Evolutionary conservation across 1,140 invertebrate species (phyloP).

Genomic region (Hestina assimilis): DNA sequence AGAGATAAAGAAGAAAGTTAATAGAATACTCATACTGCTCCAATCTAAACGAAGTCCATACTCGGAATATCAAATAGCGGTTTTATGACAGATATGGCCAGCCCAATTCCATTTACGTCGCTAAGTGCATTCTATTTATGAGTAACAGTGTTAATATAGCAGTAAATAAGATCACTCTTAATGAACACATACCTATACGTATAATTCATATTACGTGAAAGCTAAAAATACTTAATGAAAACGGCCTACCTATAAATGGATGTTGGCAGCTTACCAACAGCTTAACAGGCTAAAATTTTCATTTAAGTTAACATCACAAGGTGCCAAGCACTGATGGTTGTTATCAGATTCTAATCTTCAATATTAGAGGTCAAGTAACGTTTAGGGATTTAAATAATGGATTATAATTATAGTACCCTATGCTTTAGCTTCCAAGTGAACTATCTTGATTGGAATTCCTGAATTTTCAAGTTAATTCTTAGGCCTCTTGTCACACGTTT

Average conservation of each 20-base stretch:
- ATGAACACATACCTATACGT: neutral
- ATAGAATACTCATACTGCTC: too few relatives aligned
- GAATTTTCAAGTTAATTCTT: too few relatives aligned
- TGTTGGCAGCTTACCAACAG: conserved; percentile 4
- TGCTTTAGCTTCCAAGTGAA: too few relatives aligned
- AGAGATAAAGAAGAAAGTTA: too few relatives aligned
- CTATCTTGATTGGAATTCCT: too few relatives aligned
- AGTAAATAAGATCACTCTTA: too few relatives aligned
- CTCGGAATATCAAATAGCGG: conserved; percentile 1
- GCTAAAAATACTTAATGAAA: conserved; percentile 2
- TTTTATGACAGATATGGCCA: conserved; percentile 4
- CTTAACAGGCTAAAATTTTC: conserved; percentile 2
- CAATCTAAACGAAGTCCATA: too few relatives aligned
- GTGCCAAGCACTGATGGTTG: neutral
- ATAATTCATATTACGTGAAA: neutral
- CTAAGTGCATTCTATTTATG: conserved; percentile 2
- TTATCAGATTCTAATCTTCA: neutral
- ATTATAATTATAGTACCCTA: too few relatives aligned
- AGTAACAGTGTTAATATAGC: neutral
- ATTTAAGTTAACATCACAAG: neutral
- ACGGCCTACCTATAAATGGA: conserved; percentile 1
- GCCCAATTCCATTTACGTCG: neutral
- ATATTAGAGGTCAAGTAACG: neutral
- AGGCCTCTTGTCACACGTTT: too few relatives aligned
- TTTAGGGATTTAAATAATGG: too few relatives aligned